Evolutionary conservation across 2,888 invertebrate species (phyloP), one percentile per base, ranked within the genome.

Genomic region (Callyntrura sp.): DNA sequence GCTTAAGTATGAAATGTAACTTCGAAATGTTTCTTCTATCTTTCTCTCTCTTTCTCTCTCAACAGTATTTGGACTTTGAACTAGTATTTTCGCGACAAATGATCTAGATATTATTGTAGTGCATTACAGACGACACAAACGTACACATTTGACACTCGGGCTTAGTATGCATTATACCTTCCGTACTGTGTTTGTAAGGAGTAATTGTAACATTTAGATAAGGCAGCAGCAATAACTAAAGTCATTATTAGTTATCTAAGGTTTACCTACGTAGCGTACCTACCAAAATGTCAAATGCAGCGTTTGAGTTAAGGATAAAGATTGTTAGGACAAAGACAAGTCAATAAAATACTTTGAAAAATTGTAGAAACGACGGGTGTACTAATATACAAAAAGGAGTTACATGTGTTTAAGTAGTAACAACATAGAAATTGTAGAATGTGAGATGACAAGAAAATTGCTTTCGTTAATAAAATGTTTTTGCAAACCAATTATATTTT

Each of bases 191-290:
- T 70, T 35, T 2, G 1, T 45, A 48, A 20, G 35, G 48, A 73
- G 1, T 79, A 35, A 35, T 35, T 35, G 2, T 35, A 35, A 6
- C 35, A 35, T 2, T 35, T 79, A 79, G 4, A 25, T 11, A 43
- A 55, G 55, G 20, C 23, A 78, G 68, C 83, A 83, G 83, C 83
- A 83, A 70, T 70, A 65, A 28, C 35, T 84, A 28, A 84, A 84
- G 84, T 84, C 84, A 83, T 55, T 70, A 84, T 9, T 51, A 51
- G 1, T 51, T 2, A 51, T 14, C 14, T 51, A 51, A 14, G 51
- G 9, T 51, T 9, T 51, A 51, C 9, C 11, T 35, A 35, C 35
- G 35, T 35, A 35, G 35, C 35, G 35, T 35, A 35, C 6, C 35
- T 55, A 55, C 17, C 8, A 55, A 3, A n/a, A n/a, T 60, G n/a